Base-by-base conservation (phyloP, 1,140 invertebrate species). In the Drosophila asahinai region DNA sequence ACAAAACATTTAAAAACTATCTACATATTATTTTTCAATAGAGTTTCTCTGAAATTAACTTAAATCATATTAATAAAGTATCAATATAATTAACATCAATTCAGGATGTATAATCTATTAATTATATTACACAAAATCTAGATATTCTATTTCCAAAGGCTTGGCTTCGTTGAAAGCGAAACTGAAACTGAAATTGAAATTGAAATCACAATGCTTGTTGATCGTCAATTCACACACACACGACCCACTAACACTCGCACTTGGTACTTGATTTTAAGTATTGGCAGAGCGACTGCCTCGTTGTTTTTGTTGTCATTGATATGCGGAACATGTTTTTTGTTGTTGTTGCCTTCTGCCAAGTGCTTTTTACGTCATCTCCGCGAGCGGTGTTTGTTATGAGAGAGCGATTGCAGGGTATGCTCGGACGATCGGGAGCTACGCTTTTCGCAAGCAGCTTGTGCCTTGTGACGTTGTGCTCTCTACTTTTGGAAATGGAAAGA, bases 261-360 rank as follows among this genome's bases (percentile, higher is more conserved):
- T 55, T 38, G 61, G 49, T 58, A 77, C 63, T 59, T 74, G 58
- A 42, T 60, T 42, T 73, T 61, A 57, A 33, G 43, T 73, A 73
- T 73, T 71, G 65, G 14, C 51, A 25, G 42, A 72, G 52, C 45
- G 11, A 27, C 33, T 17, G 66, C 42, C 33, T 55, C 47, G 63
- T 43, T 55, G 47, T 52, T 65, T 55, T 61, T 89, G 70, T 63
- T 86, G 68, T 55, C 51, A 82, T 90, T 90, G 81, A 90, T 86
- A 90, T 90, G 86, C 86, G 86, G 82, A 91, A 90, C 86, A 86
- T 90, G 86, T 86, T 90, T 81, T 54, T 55, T 40, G 33, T 77
- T 77, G 17, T 77, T 77, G 66, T 87, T 83, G 77, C 80, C 72
- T 68, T 68, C 64, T 87, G 75, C 65, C 55, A 45, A 66, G 61